Percentiles rank a stretch among this genome's conserved stretches.
Evolutionary conservation across 2,797 vertebrate genomes (phyloP).

Genomic region (Spheniscus humboldti): DNA sequence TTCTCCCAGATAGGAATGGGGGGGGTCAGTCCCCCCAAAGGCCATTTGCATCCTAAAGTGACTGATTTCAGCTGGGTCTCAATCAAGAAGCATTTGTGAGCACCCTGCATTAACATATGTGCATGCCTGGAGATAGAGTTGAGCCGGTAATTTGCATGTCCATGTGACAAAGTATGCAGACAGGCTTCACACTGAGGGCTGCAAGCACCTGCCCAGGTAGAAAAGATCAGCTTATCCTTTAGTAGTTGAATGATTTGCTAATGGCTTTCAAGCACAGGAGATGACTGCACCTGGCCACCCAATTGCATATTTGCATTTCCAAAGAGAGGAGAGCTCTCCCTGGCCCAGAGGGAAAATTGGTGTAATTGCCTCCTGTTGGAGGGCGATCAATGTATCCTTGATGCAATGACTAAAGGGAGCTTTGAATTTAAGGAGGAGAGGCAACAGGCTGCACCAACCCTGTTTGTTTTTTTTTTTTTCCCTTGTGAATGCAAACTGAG

Average conservation of each 20-base stretch:
- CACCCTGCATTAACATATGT: neutral
- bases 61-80: neutral
- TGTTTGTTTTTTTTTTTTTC: neutral
- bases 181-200: neutral
- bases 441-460: accelerated
- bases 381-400: neutral
- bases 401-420: neutral
- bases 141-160: neutral
- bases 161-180: neutral
- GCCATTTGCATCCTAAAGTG: neutral
- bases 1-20: neutral
- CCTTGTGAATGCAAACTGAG: neutral
- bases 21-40: neutral
- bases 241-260: neutral
- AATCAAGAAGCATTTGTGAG: neutral
- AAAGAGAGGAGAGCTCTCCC: neutral
- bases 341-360: neutral
- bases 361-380: neutral
- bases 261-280: neutral
- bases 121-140: neutral
- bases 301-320: neutral
- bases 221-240: neutral
- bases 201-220: neutral
- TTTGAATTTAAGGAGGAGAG: neutral
- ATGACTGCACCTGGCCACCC: slow-evolving; percentile 2